Evolutionary conservation across 35 echinoderm and acorn worm genomes (phyloP).

Genomic region (Amphiura filiformis): DNA sequence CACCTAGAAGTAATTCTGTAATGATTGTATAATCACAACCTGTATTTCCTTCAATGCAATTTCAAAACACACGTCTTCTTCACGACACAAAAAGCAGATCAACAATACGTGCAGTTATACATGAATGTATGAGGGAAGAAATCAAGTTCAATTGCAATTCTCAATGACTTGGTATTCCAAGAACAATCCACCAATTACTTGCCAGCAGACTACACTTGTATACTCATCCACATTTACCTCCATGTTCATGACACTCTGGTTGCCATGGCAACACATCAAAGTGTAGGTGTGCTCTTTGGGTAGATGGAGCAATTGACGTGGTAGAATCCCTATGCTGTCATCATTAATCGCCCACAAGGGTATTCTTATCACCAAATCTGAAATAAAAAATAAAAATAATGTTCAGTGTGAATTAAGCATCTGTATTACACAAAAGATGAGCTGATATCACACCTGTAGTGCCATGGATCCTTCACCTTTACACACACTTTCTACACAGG

Average conservation of each 20-base stretch:
- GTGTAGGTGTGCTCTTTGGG: background rate
- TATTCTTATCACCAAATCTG: no score
- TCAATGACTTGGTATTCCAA: background rate
- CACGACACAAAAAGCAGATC: background rate
- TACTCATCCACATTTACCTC: background rate
- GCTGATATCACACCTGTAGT: no score
- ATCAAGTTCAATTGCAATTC: background rate
- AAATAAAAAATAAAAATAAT: no score
- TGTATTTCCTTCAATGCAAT: no score
- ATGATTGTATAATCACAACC: no score
- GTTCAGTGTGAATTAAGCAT: no score
- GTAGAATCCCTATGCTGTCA: background rate
- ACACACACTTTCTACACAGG: no score
- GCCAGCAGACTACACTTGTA: background rate
- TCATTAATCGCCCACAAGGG: background rate
- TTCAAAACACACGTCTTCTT: background rate
- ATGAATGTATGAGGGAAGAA: background rate
- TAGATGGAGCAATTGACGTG: background rate
- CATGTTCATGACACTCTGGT: background rate
- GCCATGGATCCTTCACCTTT: no score
- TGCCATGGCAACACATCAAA: background rate
- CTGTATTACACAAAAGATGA: no score
- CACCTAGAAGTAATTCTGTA: no score
- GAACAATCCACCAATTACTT: background rate
- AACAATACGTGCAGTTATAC: background rate